These are phyloP conservation scores for Synanthedon tipuliformis DNA, from an alignment of 2,888 invertebrate genomes.

Conservation along the genomic window DNA sequence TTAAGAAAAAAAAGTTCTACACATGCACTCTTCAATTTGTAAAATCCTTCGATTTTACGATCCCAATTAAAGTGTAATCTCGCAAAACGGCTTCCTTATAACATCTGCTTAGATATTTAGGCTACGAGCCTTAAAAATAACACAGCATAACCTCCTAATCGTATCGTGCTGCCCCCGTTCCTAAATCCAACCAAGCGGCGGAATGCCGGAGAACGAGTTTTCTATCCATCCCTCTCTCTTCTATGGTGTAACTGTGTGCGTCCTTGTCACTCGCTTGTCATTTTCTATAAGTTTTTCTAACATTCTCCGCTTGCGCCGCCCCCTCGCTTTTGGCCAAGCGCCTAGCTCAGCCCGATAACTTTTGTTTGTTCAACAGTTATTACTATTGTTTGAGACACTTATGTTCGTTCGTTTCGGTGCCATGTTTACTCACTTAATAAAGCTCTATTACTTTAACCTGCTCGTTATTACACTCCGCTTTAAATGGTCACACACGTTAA, in stretches of 20 bases:
- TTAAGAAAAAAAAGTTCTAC: too few species aligned
- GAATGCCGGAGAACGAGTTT: constrained; percentile 68
- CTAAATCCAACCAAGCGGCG: constrained; percentile 67
- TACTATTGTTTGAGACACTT: constrained; percentile 60
- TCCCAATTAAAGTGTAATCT: background rate
- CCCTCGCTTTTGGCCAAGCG: constrained; percentile 58
- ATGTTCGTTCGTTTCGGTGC: constrained; percentile 44
- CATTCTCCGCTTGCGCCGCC: constrained; percentile 56
- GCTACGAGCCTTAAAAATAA: constrained; percentile 53
- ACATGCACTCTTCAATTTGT: too few species aligned
- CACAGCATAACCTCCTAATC: constrained; percentile 65
- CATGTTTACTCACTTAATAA: constrained; percentile 55
- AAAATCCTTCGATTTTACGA: too few species aligned
- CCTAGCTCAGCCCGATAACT: constrained; percentile 49
- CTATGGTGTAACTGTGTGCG: constrained; percentile 43
- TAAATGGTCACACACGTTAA: too few species aligned
- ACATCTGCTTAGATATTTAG: constrained; percentile 21
- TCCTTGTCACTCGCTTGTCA: constrained; percentile 64
- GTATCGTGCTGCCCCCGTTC: constrained; percentile 68
- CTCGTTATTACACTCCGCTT: background rate
- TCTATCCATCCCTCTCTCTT: constrained; percentile 56
- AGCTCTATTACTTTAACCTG: constrained; percentile 33
- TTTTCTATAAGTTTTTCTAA: constrained; percentile 71
- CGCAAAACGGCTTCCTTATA: background rate
- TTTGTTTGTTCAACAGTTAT: constrained; percentile 63